Evolutionary conservation across 2,888 invertebrate species (phyloP).

Genomic region (Choristoneura rosaceana): DNA sequence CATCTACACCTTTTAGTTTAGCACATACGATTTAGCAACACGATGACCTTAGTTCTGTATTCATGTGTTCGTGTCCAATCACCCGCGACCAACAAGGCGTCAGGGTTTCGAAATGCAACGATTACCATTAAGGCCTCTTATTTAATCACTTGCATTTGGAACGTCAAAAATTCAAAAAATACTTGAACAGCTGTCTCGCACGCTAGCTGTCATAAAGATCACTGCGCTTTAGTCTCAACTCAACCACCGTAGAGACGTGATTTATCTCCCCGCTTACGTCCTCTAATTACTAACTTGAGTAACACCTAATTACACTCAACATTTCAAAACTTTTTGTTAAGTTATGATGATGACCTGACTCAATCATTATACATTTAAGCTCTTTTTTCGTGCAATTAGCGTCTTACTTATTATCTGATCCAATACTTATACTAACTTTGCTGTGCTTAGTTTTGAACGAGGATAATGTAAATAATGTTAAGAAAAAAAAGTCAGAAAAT

Average conservation of each 20-base stretch:
- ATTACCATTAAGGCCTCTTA: constrained; percentile 60
- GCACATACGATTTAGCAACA: constrained; percentile 52
- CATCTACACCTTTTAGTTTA: constrained; percentile 42
- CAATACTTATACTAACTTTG: neutral
- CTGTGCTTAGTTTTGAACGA: neutral
- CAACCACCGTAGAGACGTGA: constrained; percentile 12
- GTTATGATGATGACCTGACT: constrained; percentile 12
- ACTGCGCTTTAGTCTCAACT: constrained; percentile 30
- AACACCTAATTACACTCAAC: constrained; percentile 26
- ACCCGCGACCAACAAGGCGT: constrained; percentile 27
- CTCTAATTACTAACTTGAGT: constrained; percentile 32
- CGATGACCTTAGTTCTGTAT: constrained; percentile 68
- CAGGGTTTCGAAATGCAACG: constrained; percentile 65
- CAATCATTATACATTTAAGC: neutral
- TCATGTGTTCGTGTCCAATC: constrained; percentile 60
- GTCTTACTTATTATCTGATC: no score
- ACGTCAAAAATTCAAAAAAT: neutral
- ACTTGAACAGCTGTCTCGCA: constrained; percentile 17
- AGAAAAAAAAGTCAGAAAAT: neutral
- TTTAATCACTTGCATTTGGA: constrained; percentile 55
- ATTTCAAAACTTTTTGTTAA: constrained; percentile 14
- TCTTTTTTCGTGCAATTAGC: no score
- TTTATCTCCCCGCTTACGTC: constrained; percentile 36
- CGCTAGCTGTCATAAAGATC: constrained; percentile 35
- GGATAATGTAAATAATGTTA: neutral